Base-by-base conservation (phyloP, 1,140 invertebrate species). In the Drosophila azteca region DNA sequence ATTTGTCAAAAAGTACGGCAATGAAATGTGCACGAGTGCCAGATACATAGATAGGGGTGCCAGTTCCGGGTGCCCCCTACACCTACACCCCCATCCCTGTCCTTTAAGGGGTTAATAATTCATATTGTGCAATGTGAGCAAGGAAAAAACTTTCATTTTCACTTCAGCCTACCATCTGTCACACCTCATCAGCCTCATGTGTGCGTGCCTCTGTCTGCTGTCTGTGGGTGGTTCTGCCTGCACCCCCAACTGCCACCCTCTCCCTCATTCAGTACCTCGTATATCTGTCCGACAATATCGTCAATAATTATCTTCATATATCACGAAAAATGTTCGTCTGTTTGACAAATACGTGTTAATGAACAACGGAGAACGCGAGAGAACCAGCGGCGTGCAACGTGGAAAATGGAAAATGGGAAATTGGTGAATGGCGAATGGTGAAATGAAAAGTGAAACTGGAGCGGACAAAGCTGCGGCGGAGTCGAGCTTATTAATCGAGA, bases 261-360 rank as follows among this genome's bases (percentile, higher is more conserved):
- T 5, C 11, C 15, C 6, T 26, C 62, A 64, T 50, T 54, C 53
- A 17, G 7, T 6, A 29, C 5, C 26, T 26, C 6, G 45, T 45
- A 46, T 46, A 59, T 68, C 62, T 64, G 55, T 54, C 57, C 41
- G 71, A 70, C 70, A 79, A 79, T 77, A 69, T 83, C 64, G 76
- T 73, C 68, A 68, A 88, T 88, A 83, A 88, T 88, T 83, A 88
- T 83, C 75, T 67, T 66, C 79, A 87, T 87, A 77, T 82, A 79
- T 87, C 83, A 87, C 73, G 73, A 81, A 70, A 78, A 65, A 81
- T 81, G 54, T 58, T 51, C 52, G 60, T 55, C 69, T 41, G 55
- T 44, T 79, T 84, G 71, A 84, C 76, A 84, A 84, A 83, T 83
- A 63, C 43, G 76, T 79, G 76, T 69, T 79, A 79, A 79, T 79